phyloP scores from a whole-genome alignment of 2,888 invertebrate genomes.

The Trachelus tabidus region DNA sequence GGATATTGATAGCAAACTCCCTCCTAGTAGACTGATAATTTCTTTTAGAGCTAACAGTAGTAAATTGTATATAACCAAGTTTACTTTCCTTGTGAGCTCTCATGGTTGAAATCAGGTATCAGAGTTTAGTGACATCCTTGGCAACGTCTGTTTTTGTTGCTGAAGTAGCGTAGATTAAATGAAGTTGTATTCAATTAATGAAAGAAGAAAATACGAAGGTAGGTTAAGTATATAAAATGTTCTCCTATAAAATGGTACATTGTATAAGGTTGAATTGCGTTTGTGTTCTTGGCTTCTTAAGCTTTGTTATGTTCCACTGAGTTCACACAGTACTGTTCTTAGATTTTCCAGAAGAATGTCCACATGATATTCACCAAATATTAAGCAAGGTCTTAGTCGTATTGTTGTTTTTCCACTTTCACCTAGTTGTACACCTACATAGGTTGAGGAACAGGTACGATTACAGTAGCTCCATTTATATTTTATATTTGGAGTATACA shows the following conservation, averaged over 20 bases:
- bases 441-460: background rate
- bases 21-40: background rate
- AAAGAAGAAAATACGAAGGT: background rate
- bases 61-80: background rate
- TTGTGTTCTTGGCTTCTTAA: background rate
- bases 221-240: conserved; percentile 1
- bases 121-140: too few species aligned
- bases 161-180: background rate
- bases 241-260: background rate
- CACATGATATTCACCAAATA: conserved; percentile 87
- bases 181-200: background rate
- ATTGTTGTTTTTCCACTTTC: conserved; percentile 85
- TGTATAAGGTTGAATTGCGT: background rate
- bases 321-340: conserved; percentile 74
- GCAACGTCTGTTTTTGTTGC: background rate
- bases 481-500: conserved; percentile 32
- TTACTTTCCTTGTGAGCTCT: background rate
- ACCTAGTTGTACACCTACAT: conserved; percentile 83
- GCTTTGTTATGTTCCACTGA: background rate
- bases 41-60: background rate
- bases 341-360: conserved; percentile 89
- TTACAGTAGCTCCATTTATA: background rate
- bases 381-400: conserved; percentile 88
- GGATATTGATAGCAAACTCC: background rate
- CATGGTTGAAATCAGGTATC: background rate